Base-by-base conservation (phyloP, 2,797 vertebrate species). In the Chanos chanos region DNA sequence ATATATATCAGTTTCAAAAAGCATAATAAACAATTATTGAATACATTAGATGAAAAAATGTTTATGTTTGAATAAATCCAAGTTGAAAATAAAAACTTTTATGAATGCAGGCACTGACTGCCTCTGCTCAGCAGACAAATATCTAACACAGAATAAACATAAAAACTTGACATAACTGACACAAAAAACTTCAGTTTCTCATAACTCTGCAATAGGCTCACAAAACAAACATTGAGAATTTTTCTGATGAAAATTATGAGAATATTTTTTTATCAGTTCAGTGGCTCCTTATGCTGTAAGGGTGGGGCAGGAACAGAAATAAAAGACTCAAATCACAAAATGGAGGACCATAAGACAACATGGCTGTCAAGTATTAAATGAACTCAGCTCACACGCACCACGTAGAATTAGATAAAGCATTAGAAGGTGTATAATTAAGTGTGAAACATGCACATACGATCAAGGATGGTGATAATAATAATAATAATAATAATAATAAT, bases 311-410 rank as follows among this genome's bases (percentile, higher is more conserved):
- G 71, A 39, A 41, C 54, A 58, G 44, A 55, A 78, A 61, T 53
- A 7, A 65, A 75, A 66, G 64, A 70, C 71, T 73, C 65, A 73
- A 69, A 76, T 75, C 83, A 88, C 89, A 91, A 91, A 90, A 91
- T 91, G 89, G 89, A 86, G 89, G 87, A 86, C 67, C 64, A 61
- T 64, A 68, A 88, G 76, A 87, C 82, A 89, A 89, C 85, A 89
- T 89, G 86, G 88, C 75, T 75, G 83, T 75, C 66, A 72, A 24
- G 34, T 15, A 58, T 72, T 68, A 71, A 71, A 64, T 69, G 66
- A 61, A 72, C 67, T 64, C 37, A 36, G 44, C 25, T 50, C 10
- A 44, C n/a, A 64, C 60, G 2, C 41, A 62, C 52, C 21, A 13
- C 6, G 52, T 2, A 47, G 2, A 33, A 10, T 40, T 6, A 2